Conservation (phyloP, 2,888 invertebrate genomes). For the Ypsolopha sequella region DNA sequence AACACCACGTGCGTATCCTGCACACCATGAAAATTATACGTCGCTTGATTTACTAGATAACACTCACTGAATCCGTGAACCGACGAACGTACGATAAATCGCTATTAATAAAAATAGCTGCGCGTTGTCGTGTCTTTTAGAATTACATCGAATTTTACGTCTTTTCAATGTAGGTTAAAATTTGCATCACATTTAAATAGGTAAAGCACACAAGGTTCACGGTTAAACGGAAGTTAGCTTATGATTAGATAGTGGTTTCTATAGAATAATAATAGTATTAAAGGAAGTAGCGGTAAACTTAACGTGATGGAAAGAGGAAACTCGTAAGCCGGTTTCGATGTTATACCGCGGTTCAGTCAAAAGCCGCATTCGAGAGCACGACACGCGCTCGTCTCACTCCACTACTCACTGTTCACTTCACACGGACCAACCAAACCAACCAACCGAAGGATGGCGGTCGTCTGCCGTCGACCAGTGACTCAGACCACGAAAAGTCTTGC, state of each 20-base stretch:
- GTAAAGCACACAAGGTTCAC: conserved; percentile 12
- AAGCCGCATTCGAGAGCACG: background rate
- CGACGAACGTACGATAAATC: background rate
- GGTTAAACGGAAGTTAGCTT: too few species aligned
- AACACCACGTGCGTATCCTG: conserved; percentile 33
- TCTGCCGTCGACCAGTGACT: conserved; percentile 35
- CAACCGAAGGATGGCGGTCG: conserved; percentile 20
- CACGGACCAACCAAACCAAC: background rate
- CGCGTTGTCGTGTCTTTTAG: background rate
- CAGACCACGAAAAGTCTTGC: conserved; percentile 30
- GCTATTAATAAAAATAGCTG: background rate
- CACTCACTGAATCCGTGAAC: background rate
- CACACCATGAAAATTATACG: conserved; percentile 25
- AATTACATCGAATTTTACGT: background rate
- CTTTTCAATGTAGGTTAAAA: conserved; percentile 37
- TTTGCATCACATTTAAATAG: conserved; percentile 24
- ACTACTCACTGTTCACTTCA: background rate
- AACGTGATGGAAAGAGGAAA: too few species aligned
- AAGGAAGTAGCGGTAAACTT: too few species aligned
- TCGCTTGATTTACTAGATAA: background rate
- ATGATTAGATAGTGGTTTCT: too few species aligned
- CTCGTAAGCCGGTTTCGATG: conserved; percentile 23
- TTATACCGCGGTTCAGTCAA: background rate
- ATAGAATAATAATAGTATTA: too few species aligned
- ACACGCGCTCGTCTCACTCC: background rate